phyloP scores from a whole-genome alignment of 2,113 vertebrate genomes.

The Rhadina sibilatrix region DNA sequence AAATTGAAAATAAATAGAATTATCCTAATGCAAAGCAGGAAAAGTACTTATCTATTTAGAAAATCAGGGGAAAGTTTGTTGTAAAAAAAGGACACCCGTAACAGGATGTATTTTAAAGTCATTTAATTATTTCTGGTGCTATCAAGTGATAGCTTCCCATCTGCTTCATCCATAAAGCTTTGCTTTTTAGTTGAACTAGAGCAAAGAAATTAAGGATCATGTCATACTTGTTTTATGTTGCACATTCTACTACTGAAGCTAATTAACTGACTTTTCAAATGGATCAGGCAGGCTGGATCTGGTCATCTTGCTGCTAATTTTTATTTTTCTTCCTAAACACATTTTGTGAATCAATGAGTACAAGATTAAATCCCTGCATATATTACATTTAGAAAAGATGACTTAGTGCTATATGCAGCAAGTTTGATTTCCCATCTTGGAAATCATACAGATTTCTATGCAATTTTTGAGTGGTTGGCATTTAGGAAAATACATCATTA shows the following conservation, averaged over 20 bases:
- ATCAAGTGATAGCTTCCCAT: neutral
- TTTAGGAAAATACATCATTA: slow-evolving; percentile 50
- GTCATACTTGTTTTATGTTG: neutral
- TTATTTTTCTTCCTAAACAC: neutral
- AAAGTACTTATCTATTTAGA: neutral
- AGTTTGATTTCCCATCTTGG: neutral
- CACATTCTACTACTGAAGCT: neutral
- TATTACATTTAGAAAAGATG: slow-evolving; percentile 37
- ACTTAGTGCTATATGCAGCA: slow-evolving; percentile 20
- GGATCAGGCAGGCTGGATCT: neutral
- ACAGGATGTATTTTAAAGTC: neutral
- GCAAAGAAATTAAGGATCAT: slow-evolving; percentile 9
- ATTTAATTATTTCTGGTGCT: neutral
- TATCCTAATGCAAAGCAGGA: neutral
- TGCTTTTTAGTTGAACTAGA: neutral
- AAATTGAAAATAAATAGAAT: neutral
- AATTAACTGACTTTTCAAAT: slow-evolving; percentile 21
- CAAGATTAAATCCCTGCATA: neutral
- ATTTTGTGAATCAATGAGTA: neutral
- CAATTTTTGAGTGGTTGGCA: slow-evolving; percentile 34
- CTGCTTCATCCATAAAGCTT: neutral
- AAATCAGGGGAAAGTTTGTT: neutral
- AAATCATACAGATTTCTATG: neutral
- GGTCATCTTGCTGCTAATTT: neutral
- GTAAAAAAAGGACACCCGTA: neutral